Evolutionary conservation across 2,888 invertebrate species (phyloP), one percentile per base, ranked within the genome.

Genomic region (Mesorhabditis belari): DNA sequence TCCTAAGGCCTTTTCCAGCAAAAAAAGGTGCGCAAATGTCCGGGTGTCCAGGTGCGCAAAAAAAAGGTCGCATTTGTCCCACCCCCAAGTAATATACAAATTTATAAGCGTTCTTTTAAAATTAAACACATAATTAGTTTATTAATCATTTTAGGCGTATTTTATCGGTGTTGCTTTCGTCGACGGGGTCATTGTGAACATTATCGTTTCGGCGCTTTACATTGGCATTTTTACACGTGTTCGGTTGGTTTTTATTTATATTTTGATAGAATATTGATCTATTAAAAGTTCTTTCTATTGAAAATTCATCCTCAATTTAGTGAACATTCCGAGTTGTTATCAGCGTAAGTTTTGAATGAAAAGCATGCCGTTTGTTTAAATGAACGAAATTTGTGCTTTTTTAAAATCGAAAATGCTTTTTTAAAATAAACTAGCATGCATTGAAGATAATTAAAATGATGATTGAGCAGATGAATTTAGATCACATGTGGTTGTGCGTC

Each of bases 171-270:
- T 73, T 56, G 71, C 70, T 3, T 57, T 71, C 17, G 63, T 69
- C 5, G 70, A 73, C 57, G 73, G 73, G 5, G 63, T 73, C 23
- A 55, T 73, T 24, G 70, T 73, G 50, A 73, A 73, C 54, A 62
- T 63, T 35, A 69, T 69, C 49, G 73, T 71, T 51, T 60, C 69
- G 49, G 55, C 66, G n/a, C 58, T 73, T 19, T 73, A 73, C 58
- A 64, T 70, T 19, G 67, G 69, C 19, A 73, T 73, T 60, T 73
- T 73, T 58, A 61, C 70, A 4, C 12, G 51, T 19, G 51, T 50
- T 9, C 60, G 67, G 69, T 69, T n/a, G 9, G 60, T 56, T n/a
- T 12, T 5, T 21, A 4, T 19, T 28, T 25, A 4, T 29, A 5
- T 4, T 57, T 50, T 50, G 5, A 27, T 27, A 23, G 21, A 12